A percentile compares a stretch with the other conserved stretches of the same genome.
phyloP scores from a whole-genome alignment of 1,140 invertebrate species.

The Cataglyphis hispanica region DNA sequence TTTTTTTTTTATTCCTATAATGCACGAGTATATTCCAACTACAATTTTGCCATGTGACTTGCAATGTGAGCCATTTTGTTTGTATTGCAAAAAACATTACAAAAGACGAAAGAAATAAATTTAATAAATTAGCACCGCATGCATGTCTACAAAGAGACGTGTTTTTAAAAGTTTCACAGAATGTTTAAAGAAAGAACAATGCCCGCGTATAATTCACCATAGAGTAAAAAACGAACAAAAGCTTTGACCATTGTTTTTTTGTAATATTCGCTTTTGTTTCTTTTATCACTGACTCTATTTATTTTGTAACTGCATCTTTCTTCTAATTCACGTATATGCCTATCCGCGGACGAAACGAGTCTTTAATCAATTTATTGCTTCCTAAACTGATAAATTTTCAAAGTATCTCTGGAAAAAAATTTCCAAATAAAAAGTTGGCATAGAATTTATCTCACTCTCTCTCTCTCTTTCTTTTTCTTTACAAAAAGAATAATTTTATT shows the following conservation, averaged over 20 bases:
- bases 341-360: too few relatives aligned
- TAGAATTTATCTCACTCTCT: too few relatives aligned
- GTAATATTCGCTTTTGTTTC: neutral
- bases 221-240: constrained; percentile 11
- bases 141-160: neutral
- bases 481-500: neutral
- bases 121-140: constrained; percentile 38
- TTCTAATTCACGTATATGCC: too few relatives aligned
- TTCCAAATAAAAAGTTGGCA: neutral
- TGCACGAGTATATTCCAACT: neutral
- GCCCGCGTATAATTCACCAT: neutral
- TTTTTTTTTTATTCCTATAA: neutral
- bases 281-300: neutral
- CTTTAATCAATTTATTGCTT: constrained; percentile 46
- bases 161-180: neutral
- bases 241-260: neutral
- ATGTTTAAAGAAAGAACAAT: constrained; percentile 26
- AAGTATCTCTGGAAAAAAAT: constrained; percentile 3
- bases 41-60: too few relatives aligned
- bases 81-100: neutral
- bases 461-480: neutral
- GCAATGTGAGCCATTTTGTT: neutral
- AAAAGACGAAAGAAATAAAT: neutral
- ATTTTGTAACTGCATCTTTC: constrained; percentile 24
- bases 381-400: neutral